These are phyloP conservation scores for Thunnus albacares DNA, from an alignment of 2,797 vertebrate species.

Conservation along the genomic window DNA sequence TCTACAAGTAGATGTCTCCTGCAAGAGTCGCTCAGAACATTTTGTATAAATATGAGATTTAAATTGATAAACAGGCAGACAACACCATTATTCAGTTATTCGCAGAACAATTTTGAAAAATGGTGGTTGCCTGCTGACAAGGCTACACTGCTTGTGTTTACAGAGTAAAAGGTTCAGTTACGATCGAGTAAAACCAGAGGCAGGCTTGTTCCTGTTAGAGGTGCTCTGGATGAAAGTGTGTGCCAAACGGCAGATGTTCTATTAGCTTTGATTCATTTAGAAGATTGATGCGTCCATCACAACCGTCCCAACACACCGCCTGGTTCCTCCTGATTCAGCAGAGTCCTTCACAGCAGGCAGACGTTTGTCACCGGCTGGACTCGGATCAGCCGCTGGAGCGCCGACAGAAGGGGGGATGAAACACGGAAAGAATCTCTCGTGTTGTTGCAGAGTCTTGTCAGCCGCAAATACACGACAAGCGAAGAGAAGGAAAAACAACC, in stretches of 20 bases:
- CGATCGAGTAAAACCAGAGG: neutral
- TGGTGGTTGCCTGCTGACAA: too few species aligned
- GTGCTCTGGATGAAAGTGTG: slow-evolving; percentile 1
- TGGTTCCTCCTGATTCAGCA: slow-evolving; percentile 68
- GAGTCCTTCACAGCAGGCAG: slow-evolving; percentile 54
- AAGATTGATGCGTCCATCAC: slow-evolving; percentile 68
- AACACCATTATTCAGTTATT: too few species aligned
- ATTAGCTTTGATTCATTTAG: slow-evolving; percentile 71
- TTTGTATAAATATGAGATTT: too few species aligned
- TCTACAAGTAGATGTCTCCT: neutral
- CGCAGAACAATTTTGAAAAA: too few species aligned
- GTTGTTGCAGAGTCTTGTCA: neutral
- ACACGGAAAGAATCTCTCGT: neutral
- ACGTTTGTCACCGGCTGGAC: slow-evolving; percentile 61
- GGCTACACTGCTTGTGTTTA: too few species aligned
- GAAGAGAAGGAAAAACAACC: neutral
- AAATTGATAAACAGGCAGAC: too few species aligned
- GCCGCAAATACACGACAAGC: neutral
- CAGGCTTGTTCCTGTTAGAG: neutral
- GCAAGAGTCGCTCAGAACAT: neutral
- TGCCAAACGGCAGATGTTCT: slow-evolving; percentile 70
- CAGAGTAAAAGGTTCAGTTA: neutral
- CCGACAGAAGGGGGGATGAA: slow-evolving; percentile 1
- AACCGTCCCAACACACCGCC: slow-evolving; percentile 40
- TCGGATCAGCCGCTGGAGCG: slow-evolving; percentile 23